A percentile compares a stretch with the other conserved stretches of the same genome.
These are phyloP conservation scores for Drosophila meridionalis DNA, from an alignment of 2,888 invertebrate species.

Conservation along the genomic window DNA sequence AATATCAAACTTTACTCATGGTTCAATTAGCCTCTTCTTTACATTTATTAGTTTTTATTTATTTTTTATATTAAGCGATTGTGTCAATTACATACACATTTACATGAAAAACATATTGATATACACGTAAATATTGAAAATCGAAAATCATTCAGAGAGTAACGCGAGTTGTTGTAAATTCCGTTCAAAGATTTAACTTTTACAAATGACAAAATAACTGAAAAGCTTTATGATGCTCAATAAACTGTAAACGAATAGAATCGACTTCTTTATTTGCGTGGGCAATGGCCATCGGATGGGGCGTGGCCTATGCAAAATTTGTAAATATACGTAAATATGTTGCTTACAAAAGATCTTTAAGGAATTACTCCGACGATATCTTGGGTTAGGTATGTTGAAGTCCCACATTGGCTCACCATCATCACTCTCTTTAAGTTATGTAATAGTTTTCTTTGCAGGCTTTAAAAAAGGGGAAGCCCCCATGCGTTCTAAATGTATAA, in stretches of 20 bases:
- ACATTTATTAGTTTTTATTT: conserved; percentile 26
- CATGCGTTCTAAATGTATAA: neutral
- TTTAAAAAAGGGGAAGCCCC: neutral
- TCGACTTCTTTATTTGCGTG: conserved; percentile 20
- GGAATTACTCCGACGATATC: too few species aligned
- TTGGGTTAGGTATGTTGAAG: too few species aligned
- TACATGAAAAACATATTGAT: conserved; percentile 29
- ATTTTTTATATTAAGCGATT: conserved; percentile 41
- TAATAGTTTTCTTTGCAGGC: neutral
- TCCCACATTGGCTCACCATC: too few species aligned
- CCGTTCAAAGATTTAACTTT: conserved; percentile 78
- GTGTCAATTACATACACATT: conserved; percentile 63
- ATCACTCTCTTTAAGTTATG: too few species aligned
- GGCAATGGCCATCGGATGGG: neutral
- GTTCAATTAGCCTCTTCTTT: conserved; percentile 39
- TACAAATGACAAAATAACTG: conserved; percentile 60
- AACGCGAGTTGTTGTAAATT: conserved; percentile 81
- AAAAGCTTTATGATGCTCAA: conserved; percentile 60
- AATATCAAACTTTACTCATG: conserved; percentile 43
- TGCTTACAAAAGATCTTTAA: too few species aligned
- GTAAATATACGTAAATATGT: neutral
- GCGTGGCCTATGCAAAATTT: neutral
- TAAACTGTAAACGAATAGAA: conserved; percentile 44
- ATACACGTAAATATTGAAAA: conserved; percentile 20
- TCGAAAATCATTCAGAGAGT: conserved; percentile 44